Evolutionary conservation across 2,113 vertebrate species (phyloP).

Genomic region (Micronycteris hirsuta): DNA sequence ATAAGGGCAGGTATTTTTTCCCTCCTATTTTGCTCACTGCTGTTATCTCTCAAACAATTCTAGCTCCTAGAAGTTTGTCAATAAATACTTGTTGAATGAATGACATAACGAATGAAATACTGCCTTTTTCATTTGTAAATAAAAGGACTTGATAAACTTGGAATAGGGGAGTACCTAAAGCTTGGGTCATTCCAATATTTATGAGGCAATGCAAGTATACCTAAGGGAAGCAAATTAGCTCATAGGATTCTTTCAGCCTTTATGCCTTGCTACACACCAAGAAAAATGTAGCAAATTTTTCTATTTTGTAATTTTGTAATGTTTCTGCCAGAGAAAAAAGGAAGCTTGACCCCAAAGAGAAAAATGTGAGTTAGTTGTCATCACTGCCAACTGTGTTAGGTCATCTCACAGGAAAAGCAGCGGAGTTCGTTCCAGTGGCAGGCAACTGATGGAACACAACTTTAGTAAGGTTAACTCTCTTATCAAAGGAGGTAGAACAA

Average conservation of each 20-base stretch:
- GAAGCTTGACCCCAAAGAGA: neutral
- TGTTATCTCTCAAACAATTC: neutral
- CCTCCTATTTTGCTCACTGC: neutral
- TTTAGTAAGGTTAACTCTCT: neutral
- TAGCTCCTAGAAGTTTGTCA: neutral
- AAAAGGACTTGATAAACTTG: neutral
- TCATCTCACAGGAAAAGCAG: neutral
- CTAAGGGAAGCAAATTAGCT: neutral
- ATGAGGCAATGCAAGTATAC: neutral
- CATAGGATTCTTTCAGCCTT: neutral
- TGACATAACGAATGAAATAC: neutral
- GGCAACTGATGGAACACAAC: neutral
- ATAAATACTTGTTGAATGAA: neutral
- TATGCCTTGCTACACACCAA: neutral
- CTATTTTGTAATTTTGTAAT: constrained; percentile 28
- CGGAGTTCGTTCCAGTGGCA: neutral
- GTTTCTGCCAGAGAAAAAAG: neutral
- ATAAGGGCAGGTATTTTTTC: neutral
- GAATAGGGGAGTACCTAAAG: neutral
- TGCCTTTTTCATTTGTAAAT: neutral
- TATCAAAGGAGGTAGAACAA: neutral
- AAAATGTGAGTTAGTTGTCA: neutral
- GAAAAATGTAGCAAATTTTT: constrained; percentile 18
- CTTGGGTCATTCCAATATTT: neutral
- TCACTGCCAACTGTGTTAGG: neutral